These are phyloP conservation scores for Ypsolopha sequella DNA, from an alignment of 2,888 invertebrate genomes.

Conservation along the genomic window DNA sequence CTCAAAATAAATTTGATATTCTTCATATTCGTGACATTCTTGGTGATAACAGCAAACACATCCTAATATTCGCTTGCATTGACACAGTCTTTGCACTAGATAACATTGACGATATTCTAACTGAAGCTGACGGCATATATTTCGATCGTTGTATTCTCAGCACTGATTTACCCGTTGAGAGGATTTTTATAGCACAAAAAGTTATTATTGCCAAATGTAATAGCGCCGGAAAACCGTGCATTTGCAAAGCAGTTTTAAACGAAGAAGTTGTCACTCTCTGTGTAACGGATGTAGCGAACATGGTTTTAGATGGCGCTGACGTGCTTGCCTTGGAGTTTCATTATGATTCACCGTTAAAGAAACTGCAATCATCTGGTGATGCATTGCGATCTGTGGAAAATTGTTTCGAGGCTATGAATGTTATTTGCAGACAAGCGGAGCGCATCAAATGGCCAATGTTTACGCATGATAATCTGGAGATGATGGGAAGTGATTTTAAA, in stretches of 20 bases:
- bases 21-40: constrained; percentile 34
- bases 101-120: constrained; percentile 80
- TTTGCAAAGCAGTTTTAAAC: constrained; percentile 90
- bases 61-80: constrained; percentile 49
- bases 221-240: constrained; percentile 85
- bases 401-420: constrained; percentile 77
- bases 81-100: constrained; percentile 43
- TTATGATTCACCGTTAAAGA: constrained; percentile 52
- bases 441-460: constrained; percentile 85
- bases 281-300: constrained; percentile 90
- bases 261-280: constrained; percentile 83
- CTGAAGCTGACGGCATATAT: constrained; percentile 87
- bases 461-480: constrained; percentile 78
- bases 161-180: constrained; percentile 89
- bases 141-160: constrained; percentile 88
- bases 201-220: constrained; percentile 88
- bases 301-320: constrained; percentile 91
- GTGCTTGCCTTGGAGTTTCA: constrained; percentile 83
- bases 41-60: constrained; percentile 50
- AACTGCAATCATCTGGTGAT: constrained; percentile 37
- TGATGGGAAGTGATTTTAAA: constrained; percentile 68
- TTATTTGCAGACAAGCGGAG: constrained; percentile 89
- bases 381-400: constrained; percentile 69
- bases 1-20: constrained; percentile 39
- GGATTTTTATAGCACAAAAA: constrained; percentile 90